Evolutionary conservation across 2,888 invertebrate genomes (phyloP), one percentile per base, ranked within the genome.

Genomic region (Cartodere bifasciata): DNA sequence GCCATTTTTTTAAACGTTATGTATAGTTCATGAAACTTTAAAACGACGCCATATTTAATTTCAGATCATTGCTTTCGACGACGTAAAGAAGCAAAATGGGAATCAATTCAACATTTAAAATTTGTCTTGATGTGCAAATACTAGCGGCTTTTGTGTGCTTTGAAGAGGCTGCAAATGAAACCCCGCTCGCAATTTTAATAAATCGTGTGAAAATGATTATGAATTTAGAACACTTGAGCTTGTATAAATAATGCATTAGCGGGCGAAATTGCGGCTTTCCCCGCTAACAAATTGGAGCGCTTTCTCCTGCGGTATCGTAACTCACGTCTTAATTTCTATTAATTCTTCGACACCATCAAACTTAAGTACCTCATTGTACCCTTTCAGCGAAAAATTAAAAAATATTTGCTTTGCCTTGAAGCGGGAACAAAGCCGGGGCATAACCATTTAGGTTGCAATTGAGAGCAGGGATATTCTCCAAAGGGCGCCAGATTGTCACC

Each of bases 241-340:
- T 50, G 48, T 50, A 49, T 49, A 49, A 52, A 49, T 47, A 48
- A 48, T 43, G 48, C 49, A 46, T 50, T 50, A 50, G 48, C 42
- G 46, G 45, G 45, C 40, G 45, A 44, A 45, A 51, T 48, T 49
- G 49, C 47, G 45, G 32, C 36, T 23, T 33, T 36, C 36, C 28
- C 28, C 33, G 34, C 34, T 33, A 35, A 36, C 39, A 39, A 41
- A 41, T 41, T 39, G 41, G 34, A 24, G 24, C 31, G 35, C 33
- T 36, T 26, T 37, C 36, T 29, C 28, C 28, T 28, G 28, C 31
- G 34, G 24, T 40, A 40, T 42, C 42, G 40, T 42, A 42, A 42
- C 38, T 42, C 37, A 42, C 34, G 35, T 40, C 40, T 42, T 40
- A 42, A 42, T 42, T 40, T 42, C 42, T 40, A 42, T 42, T 42